These are phyloP conservation scores for Sebastes matsubarae DNA, from an alignment of 2,797 vertebrate species.

Conservation along the genomic window DNA sequence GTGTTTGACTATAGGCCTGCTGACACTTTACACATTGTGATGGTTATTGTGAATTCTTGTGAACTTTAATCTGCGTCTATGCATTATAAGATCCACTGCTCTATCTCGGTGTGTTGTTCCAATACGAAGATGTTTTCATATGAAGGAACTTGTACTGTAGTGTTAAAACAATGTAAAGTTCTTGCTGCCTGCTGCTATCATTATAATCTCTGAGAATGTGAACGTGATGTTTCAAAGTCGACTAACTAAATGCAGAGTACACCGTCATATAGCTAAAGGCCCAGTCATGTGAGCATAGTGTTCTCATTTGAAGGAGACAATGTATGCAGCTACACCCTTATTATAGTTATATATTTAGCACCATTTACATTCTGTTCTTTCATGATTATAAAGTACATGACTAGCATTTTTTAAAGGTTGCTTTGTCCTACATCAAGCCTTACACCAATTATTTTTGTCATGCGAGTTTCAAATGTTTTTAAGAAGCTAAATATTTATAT, in stretches of 20 bases:
- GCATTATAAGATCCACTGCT: neutral
- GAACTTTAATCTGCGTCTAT: neutral
- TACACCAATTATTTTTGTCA: neutral
- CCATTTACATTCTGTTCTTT: neutral
- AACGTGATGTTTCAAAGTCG: neutral
- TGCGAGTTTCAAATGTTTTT: neutral
- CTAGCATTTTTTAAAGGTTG: neutral
- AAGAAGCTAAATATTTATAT: neutral
- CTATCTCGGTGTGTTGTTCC: neutral
- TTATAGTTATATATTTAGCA: slow-evolving; percentile 2
- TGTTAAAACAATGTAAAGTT: neutral
- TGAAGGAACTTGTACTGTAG: neutral
- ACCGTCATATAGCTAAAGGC: neutral
- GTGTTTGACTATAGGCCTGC: neutral
- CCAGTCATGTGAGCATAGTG: neutral
- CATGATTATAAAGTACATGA: neutral
- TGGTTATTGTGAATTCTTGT: too few species aligned
- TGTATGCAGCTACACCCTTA: neutral
- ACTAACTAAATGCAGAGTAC: neutral
- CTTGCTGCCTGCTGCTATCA: neutral
- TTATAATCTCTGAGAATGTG: neutral
- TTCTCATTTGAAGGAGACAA: slow-evolving; percentile 1
- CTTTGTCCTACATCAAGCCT: neutral
- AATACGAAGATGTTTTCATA: neutral
- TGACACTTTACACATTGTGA: neutral